Percentiles rank a stretch among this genome's conserved stretches.
These are phyloP conservation scores for Corynorhinus townsendii DNA, from an alignment of 2,113 vertebrate species.

Conservation along the genomic window DNA sequence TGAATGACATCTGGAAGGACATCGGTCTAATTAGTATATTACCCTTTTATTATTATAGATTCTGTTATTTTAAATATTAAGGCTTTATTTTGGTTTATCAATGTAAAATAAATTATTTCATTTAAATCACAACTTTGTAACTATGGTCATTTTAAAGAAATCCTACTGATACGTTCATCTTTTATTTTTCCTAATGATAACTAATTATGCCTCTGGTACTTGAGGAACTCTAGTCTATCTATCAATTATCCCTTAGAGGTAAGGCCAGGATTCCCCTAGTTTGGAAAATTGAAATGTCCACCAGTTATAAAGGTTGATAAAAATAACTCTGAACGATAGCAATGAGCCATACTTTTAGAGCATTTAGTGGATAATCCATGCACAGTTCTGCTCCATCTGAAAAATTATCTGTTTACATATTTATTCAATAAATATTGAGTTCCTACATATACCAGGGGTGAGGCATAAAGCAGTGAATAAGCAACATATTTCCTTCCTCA, in stretches of 20 bases:
- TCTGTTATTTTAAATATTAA: background rate
- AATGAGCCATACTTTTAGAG: background rate
- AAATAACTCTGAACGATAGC: background rate
- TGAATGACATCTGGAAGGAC: too few relatives aligned
- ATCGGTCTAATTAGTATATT: too few relatives aligned
- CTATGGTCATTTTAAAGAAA: background rate
- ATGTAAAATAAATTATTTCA: background rate
- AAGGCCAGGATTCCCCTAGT: background rate
- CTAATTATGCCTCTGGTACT: background rate
- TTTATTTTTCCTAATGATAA: background rate
- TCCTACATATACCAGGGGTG: background rate
- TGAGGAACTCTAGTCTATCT: background rate
- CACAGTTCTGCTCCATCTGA: background rate
- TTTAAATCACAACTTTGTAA: background rate
- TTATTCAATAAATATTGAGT: background rate
- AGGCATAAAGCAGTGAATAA: background rate
- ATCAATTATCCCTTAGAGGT: background rate
- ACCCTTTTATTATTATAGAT: too few relatives aligned
- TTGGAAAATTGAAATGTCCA: background rate
- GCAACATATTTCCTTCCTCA: background rate
- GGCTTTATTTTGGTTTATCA: background rate
- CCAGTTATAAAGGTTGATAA: background rate
- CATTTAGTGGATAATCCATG: background rate
- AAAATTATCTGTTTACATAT: background rate
- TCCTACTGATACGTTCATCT: background rate